Evolutionary conservation across 2,797 vertebrate genomes (phyloP), one percentile per base, ranked within the genome.

Genomic region (Vespertilio murinus): DNA sequence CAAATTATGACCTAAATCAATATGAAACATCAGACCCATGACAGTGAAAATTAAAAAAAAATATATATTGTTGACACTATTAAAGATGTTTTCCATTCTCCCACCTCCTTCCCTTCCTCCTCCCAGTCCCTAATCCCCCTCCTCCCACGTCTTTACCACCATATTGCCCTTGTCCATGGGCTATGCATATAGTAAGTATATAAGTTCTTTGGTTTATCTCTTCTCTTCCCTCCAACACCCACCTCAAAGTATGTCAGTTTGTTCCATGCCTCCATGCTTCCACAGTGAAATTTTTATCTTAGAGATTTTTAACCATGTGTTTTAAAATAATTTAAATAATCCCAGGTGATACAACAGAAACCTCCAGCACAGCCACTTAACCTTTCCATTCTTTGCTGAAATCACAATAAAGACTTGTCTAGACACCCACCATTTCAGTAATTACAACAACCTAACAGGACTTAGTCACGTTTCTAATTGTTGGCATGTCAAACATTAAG

Each of bases 321-420:
- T 91, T 80, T 90, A 45, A 71, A 91, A 28, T 83, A 56, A 86
- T 74, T 84, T 81, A 54, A 92, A 67, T 59, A 61, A 71, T 9
- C 6, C 1, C 33, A 35, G 11, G 14, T 88, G 38, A 49, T 85
- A 78, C 13, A 85, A 73, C 35, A 67, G n/a, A 81, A 90, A 78
- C 82, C 3, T 20, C 22, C 59, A 80, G 18, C 22, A 84, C 86
- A 95, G 5, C 33, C 69, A 93, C 10, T 61, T 28, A 92, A 84
- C 2, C 4, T 79, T 93, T 77, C n/a, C 23, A 74, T 80, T 75
- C 14, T 71, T 92, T 33, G 33, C 52, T 16, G 40, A 91, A 86
- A 59, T 88, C 25, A 35, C 22, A 80, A 28, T 81, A 59, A 93
- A n/a, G 28, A 74, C 47, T 54, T 33, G 14, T 56, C 8, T 52